These are phyloP conservation scores for Dendrophyllia cribrosa DNA, from an alignment of 64 coral and sea anemone species.

Conservation along the genomic window DNA sequence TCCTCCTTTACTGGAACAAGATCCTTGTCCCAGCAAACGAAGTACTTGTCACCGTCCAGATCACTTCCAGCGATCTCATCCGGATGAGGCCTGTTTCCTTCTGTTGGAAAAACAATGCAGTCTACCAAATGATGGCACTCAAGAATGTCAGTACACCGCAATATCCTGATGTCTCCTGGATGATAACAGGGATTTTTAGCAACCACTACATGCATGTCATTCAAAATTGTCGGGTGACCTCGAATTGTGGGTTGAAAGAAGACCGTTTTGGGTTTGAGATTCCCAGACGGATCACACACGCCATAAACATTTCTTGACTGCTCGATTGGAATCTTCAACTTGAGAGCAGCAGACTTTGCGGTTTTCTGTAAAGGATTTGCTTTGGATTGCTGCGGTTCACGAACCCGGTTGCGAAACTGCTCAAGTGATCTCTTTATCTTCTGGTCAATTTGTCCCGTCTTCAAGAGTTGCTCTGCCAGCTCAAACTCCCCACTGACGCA, in stretches of 20 bases:
- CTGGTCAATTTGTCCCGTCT: not conserved
- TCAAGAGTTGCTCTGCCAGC: constrained; percentile 77
- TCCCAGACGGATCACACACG: constrained; percentile 82
- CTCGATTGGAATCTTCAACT: constrained; percentile 78
- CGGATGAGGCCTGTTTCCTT: constrained; percentile 75
- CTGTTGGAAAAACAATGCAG: constrained; percentile 91
- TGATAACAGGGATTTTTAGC: constrained; percentile 93
- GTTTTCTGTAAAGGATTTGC: constrained; percentile 49
- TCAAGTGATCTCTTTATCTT: constrained; percentile 41
- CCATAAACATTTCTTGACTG: constrained; percentile 94
- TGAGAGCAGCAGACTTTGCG: constrained; percentile 65
- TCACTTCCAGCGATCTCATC: constrained; percentile 95
- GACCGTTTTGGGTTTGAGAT: constrained; percentile 58
- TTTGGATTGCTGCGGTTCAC: constrained; percentile 29
- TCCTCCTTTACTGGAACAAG: constrained; percentile 57
- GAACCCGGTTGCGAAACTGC: constrained; percentile 34
- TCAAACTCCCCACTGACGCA: constrained; percentile 76
- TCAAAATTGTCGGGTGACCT: constrained; percentile 57
- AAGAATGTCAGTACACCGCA: constrained; percentile 60
- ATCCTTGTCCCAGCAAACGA: constrained; percentile 91
- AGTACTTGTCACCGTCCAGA: constrained; percentile 91
- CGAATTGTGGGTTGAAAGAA: constrained; percentile 87
- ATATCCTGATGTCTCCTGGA: constrained; percentile 81
- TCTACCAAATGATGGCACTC: constrained; percentile 82
- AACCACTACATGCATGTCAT: constrained; percentile 65